Evolutionary conservation across 2,113 vertebrate species (phyloP).

Genomic region (Nipponia nippon): DNA sequence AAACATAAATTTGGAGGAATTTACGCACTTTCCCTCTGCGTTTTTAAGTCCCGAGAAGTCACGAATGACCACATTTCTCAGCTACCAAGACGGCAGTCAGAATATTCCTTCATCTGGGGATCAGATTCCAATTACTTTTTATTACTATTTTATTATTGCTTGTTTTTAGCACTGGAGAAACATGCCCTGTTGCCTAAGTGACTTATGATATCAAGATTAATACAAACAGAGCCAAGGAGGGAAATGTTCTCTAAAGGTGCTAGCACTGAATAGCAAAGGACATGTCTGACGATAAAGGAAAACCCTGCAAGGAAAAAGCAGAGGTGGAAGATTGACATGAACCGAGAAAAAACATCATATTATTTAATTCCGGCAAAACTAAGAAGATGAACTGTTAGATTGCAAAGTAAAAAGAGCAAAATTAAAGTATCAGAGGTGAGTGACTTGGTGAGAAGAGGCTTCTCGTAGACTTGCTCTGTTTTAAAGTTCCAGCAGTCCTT

Average conservation of each 20-base stretch:
- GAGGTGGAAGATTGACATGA: not conserved
- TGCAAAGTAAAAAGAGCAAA: not conserved
- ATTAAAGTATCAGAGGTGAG: not conserved
- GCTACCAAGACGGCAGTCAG: rapidly evolving
- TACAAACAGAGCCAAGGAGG: not conserved
- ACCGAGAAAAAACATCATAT: not conserved
- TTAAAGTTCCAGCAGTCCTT: not conserved
- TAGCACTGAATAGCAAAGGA: not conserved
- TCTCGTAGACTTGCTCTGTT: not conserved
- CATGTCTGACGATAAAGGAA: not conserved
- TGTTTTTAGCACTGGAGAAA: not conserved
- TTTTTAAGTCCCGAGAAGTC: not conserved
- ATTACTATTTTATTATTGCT: not conserved
- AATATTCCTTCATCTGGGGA: not conserved
- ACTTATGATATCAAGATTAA: not conserved
- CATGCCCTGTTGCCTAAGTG: not conserved
- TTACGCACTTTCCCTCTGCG: not conserved
- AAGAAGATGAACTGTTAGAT: not conserved
- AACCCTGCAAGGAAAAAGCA: not conserved
- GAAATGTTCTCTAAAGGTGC: not conserved
- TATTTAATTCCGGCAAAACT: not conserved
- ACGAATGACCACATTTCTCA: not conserved
- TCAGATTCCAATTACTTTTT: not conserved
- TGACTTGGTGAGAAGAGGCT: not conserved
- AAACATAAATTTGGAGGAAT: not conserved